Evolutionary conservation across 2,113 vertebrate species (phyloP).

Genomic region (Sphaerodactylus townsendi): DNA sequence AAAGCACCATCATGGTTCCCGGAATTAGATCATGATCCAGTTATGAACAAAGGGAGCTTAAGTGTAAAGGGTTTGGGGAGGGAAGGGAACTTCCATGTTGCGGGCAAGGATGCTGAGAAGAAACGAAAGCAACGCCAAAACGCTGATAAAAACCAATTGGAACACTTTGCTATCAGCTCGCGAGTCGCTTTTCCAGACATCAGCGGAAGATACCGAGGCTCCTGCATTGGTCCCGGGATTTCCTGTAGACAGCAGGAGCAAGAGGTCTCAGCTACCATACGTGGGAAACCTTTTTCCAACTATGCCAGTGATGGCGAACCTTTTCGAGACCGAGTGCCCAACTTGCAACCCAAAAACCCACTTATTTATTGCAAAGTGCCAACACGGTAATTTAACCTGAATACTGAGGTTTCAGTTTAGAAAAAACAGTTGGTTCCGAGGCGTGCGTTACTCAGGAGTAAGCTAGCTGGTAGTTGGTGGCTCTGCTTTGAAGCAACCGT

Average conservation of each 20-base stretch:
- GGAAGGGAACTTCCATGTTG: not conserved
- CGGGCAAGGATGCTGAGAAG: not conserved
- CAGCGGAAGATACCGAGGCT: slow-evolving; percentile 32
- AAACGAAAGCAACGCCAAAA: slow-evolving; percentile 42
- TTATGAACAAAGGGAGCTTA: slow-evolving; percentile 5
- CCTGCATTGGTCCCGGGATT: slow-evolving; percentile 34
- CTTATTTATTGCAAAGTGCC: too few species aligned
- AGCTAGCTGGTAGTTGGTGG: too few species aligned
- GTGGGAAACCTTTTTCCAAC: too few species aligned
- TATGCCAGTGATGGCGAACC: too few species aligned
- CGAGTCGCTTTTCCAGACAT: slow-evolving; percentile 23
- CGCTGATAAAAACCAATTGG: slow-evolving; percentile 28
- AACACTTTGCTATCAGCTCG: slow-evolving; percentile 51
- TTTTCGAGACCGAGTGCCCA: too few species aligned
- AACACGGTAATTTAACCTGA: too few species aligned
- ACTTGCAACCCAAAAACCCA: too few species aligned
- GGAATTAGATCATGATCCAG: slow-evolving; percentile 45
- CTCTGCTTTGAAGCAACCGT: too few species aligned
- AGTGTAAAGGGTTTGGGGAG: slow-evolving; percentile 15
- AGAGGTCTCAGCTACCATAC: not conserved
- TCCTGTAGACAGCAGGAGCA: slow-evolving; percentile 40
- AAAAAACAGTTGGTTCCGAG: too few species aligned
- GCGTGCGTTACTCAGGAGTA: too few species aligned
- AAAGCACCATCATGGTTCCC: slow-evolving; percentile 33
- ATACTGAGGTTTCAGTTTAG: too few species aligned